A percentile compares a stretch with the other conserved stretches of the same genome.
These are phyloP conservation scores for Parazoanthus swiftii DNA, from an alignment of 92 coral and sea anemone genomes.

Conservation along the genomic window DNA sequence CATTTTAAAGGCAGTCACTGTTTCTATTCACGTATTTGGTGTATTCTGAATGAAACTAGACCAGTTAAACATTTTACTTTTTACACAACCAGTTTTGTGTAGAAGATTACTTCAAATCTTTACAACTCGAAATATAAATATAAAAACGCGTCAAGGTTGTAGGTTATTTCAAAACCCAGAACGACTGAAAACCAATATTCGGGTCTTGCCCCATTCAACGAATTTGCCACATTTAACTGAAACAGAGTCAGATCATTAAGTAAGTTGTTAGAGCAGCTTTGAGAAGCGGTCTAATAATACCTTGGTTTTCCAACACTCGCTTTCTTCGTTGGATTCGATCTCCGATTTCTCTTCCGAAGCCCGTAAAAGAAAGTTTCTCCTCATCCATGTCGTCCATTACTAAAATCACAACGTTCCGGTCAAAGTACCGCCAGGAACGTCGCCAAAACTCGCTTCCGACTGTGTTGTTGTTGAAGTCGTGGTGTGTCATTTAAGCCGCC, in stretches of 20 bases:
- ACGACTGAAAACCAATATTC: neutral
- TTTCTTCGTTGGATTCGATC: conserved; percentile 25
- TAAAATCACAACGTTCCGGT: conserved; percentile 15
- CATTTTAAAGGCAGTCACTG: conserved; percentile 16
- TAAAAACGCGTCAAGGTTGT: neutral
- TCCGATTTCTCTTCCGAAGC: neutral
- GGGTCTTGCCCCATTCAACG: neutral
- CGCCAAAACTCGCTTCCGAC: neutral
- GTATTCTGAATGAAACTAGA: neutral
- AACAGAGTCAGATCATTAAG: conserved; percentile 24
- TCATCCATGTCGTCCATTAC: neutral
- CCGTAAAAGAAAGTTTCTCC: conserved; percentile 5
- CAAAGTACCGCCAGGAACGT: conserved; percentile 28
- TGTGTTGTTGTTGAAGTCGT: conserved; percentile 21
- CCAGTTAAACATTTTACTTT: neutral
- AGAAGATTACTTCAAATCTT: neutral
- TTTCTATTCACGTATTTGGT: neutral
- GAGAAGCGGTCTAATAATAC: neutral
- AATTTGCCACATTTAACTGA: neutral
- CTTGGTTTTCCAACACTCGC: conserved; percentile 38
- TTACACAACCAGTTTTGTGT: neutral
- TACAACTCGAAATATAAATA: neutral
- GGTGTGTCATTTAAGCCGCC: conserved; percentile 40
- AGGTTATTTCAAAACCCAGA: neutral
- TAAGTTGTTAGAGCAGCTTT: neutral